phyloP scores from a whole-genome alignment of 2,113 vertebrate species.

The Eidolon helvum region DNA sequence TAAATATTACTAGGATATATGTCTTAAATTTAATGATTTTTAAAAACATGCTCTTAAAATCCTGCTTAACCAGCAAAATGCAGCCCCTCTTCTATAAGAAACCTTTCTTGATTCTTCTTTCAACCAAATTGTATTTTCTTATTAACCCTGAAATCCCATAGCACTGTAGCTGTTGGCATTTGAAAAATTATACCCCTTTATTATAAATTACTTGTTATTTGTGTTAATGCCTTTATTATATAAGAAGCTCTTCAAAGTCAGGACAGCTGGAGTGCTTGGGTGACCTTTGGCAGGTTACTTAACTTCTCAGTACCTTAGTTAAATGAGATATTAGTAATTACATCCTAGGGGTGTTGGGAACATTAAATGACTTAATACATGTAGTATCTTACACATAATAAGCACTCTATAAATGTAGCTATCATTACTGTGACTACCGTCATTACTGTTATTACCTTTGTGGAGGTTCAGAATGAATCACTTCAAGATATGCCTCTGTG shows the following conservation, averaged over 20 bases:
- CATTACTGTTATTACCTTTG: background rate
- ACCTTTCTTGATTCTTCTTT: background rate
- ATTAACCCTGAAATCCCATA: background rate
- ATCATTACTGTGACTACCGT: background rate
- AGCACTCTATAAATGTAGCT: background rate
- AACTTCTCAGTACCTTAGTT: background rate
- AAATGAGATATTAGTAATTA: conserved; percentile 18
- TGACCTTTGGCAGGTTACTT: conserved; percentile 5
- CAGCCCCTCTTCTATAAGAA: background rate
- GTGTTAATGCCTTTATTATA: background rate
- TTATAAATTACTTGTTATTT: conserved; percentile 10
- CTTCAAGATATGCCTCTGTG: background rate
- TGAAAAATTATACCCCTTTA: background rate
- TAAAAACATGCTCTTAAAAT: conserved; percentile 11
- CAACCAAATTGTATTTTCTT: background rate
- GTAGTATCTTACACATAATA: background rate
- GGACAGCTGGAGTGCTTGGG: background rate
- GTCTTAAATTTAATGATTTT: conserved; percentile 12
- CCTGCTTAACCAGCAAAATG: background rate
- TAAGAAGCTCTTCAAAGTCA: conserved; percentile 20
- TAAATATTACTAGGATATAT: background rate
- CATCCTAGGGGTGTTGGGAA: background rate
- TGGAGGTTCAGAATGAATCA: background rate
- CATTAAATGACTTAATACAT: background rate
- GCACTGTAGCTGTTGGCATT: background rate